Evolutionary conservation across 92 coral and sea anemone species (phyloP).

Genomic region (Bergia sp.): DNA sequence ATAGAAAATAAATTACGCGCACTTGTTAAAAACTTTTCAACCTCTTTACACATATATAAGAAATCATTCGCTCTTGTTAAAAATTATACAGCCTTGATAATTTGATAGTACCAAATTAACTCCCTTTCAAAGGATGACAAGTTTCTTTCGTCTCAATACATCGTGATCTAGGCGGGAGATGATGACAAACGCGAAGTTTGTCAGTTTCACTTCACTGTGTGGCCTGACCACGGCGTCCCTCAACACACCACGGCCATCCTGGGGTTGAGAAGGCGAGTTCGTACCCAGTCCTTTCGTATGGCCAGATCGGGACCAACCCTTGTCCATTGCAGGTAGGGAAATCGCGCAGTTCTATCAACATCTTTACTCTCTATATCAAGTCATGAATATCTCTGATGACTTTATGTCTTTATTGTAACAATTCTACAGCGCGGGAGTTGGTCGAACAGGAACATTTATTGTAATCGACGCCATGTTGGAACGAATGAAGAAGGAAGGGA

Average conservation of each 20-base stretch:
- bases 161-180: constrained; percentile 21
- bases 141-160: too few relatives aligned
- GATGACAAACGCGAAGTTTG: constrained; percentile 58
- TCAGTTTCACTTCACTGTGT: constrained; percentile 80
- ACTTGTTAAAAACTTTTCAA: too few relatives aligned
- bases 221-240: constrained; percentile 98
- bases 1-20: too few relatives aligned
- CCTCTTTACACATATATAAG: too few relatives aligned
- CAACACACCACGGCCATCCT: constrained; percentile 79
- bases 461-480: constrained; percentile 89
- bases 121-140: too few relatives aligned
- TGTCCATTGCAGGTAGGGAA: constrained; percentile 80
- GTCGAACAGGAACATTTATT: constrained; percentile 82
- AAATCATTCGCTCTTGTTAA: too few relatives aligned
- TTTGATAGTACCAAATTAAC: too few relatives aligned
- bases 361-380: too few relatives aligned
- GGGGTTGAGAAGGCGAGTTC: constrained; percentile 65
- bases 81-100: too few relatives aligned
- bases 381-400: background rate
- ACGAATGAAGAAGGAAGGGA: constrained; percentile 55
- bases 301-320: constrained; percentile 55
- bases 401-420: background rate
- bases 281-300: constrained; percentile 39
- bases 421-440: constrained; percentile 75
- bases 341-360: too few relatives aligned